A percentile compares a stretch with the other conserved stretches of the same genome.
These are phyloP conservation scores for Aurelia aurita complex sp. Pacific DNA, from an alignment of 30 jellyfish, hydroid and myxozoan species.

Conservation along the genomic window DNA sequence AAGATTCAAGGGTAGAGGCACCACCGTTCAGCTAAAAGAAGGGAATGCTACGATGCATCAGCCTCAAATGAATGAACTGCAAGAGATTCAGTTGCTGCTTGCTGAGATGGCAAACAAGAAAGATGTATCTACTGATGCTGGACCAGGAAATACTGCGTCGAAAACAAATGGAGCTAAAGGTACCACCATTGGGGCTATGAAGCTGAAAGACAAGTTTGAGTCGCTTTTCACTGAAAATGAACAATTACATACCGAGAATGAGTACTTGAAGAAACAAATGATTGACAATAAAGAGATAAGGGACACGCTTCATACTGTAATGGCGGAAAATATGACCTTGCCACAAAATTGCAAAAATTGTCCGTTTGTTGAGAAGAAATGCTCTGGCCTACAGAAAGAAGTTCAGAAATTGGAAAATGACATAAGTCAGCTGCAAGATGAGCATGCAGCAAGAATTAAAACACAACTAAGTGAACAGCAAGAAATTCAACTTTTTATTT, in stretches of 20 bases:
- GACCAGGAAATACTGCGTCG: not conserved
- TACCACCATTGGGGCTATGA: not conserved
- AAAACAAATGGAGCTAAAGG: not conserved
- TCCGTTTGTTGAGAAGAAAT: too few species aligned
- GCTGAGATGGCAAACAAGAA: not conserved
- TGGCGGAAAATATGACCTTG: not conserved
- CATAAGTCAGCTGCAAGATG: not conserved
- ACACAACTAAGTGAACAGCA: not conserved
- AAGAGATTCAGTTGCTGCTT: not conserved
- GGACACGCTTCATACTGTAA: conserved; percentile 3
- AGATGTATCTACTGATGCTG: not conserved
- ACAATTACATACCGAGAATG: not conserved
- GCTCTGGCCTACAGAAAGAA: too few species aligned
- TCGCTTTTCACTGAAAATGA: not conserved
- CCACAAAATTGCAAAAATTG: too few species aligned
- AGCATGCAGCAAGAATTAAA: not conserved
- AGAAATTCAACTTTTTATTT: not conserved
- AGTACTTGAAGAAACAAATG: not conserved
- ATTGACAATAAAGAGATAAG: not conserved
- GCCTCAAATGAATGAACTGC: not conserved
- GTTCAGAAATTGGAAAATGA: not conserved
- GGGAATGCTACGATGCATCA: too few species aligned
- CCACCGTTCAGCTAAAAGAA: not conserved
- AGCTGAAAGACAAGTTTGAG: not conserved
- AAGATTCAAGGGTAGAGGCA: not conserved